Percentiles rank a stretch among this genome's conserved stretches.
These are phyloP conservation scores for Rhynchophorus ferrugineus DNA, from an alignment of 1,140 invertebrate genomes.

Conservation along the genomic window DNA sequence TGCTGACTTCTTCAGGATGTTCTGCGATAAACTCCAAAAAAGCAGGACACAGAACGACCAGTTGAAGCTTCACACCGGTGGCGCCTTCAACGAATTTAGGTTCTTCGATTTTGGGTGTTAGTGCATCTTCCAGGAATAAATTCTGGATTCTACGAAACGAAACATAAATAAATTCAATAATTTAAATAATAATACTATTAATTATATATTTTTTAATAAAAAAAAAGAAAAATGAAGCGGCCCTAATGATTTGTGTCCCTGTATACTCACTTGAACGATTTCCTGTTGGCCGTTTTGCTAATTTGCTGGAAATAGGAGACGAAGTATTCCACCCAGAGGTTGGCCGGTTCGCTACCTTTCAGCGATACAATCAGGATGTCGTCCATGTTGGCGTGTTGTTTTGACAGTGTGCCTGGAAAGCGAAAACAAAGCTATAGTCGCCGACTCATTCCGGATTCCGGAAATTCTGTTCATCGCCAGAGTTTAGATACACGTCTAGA, in stretches of 20 bases:
- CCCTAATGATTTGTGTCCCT: too few species aligned
- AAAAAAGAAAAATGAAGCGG: too few species aligned
- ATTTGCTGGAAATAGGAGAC: slow-evolving; percentile 74
- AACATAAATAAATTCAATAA: slow-evolving; percentile 4
- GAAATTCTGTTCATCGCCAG: too few species aligned
- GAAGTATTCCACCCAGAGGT: slow-evolving; percentile 71
- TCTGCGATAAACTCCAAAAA: slow-evolving; percentile 56
- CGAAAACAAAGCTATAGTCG: slow-evolving; percentile 1
- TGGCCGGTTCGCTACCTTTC: slow-evolving; percentile 63
- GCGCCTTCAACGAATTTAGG: slow-evolving; percentile 52
- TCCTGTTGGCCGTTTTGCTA: slow-evolving; percentile 53
- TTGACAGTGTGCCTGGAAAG: slow-evolving; percentile 32
- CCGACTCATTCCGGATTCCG: not conserved
- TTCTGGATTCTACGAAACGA: slow-evolving; percentile 58
- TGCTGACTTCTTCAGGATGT: slow-evolving; percentile 44
- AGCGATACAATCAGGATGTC: slow-evolving; percentile 73
- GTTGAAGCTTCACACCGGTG: slow-evolving; percentile 59
- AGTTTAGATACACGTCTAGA: too few species aligned
- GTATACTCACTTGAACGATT: slow-evolving; percentile 37
- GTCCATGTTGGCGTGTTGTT: slow-evolving; percentile 53
- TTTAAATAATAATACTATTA: too few species aligned
- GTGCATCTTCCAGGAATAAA: slow-evolving; percentile 62
- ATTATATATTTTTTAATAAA: too few species aligned
- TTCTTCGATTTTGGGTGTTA: slow-evolving; percentile 45
- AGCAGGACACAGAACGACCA: slow-evolving; percentile 69